phyloP scores from a whole-genome alignment of 2,113 vertebrate species.

The Gymnocephalus cernua region DNA sequence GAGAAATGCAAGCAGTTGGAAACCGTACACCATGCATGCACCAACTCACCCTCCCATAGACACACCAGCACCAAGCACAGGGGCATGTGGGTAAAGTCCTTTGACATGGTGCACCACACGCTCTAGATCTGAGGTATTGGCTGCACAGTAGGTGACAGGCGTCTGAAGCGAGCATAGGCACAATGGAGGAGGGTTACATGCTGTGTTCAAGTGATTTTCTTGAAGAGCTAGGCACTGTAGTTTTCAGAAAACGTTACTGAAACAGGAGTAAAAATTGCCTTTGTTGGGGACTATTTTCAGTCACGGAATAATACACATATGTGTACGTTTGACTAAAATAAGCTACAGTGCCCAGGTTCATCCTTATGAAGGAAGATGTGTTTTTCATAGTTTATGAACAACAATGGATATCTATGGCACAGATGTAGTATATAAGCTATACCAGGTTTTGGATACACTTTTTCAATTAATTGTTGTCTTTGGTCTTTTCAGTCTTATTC shows the following conservation, averaged over 20 bases:
- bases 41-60: constrained; percentile 89
- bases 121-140: constrained; percentile 87
- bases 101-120: constrained; percentile 83
- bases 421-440: not conserved
- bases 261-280: no score
- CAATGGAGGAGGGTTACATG: constrained; percentile 15
- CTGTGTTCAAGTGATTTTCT: no score
- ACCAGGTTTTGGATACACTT: not conserved
- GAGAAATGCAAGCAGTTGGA: not conserved
- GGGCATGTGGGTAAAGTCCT: constrained; percentile 73
- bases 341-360: not conserved
- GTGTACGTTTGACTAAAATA: not conserved
- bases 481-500: constrained; percentile 2
- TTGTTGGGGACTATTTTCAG: not conserved
- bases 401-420: not conserved
- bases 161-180: constrained; percentile 77
- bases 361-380: not conserved
- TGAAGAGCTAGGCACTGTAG: no score
- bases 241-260: no score
- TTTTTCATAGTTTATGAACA: not conserved
- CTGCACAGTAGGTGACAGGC: constrained; percentile 85
- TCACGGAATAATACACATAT: not conserved
- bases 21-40: not conserved
- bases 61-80: constrained; percentile 86
- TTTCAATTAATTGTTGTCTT: not conserved